Conservation (phyloP, 2,888 invertebrate species). For the Rugalucina vietnamica region DNA sequence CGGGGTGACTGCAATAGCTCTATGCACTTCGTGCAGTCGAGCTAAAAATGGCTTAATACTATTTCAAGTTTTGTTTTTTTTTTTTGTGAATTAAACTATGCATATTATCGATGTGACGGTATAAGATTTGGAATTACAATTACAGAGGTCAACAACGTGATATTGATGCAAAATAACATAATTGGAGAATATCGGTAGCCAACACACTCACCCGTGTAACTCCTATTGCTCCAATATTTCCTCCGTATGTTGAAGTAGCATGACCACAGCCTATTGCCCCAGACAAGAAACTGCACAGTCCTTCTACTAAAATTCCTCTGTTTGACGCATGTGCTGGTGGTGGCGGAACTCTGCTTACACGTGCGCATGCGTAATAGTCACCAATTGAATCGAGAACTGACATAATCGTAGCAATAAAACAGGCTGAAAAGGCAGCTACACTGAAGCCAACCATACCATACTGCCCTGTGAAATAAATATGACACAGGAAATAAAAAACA, state of each 20-base stretch:
- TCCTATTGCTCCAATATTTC: conserved; percentile 95
- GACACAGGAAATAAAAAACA: too few species aligned
- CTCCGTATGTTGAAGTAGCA: conserved; percentile 94
- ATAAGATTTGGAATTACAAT: too few species aligned
- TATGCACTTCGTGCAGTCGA: too few species aligned
- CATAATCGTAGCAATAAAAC: conserved; percentile 71
- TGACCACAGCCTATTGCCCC: conserved; percentile 94
- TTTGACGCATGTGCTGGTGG: conserved; percentile 94
- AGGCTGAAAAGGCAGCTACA: conserved; percentile 64
- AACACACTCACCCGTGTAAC: conserved; percentile 94
- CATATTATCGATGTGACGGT: too few species aligned
- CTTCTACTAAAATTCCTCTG: conserved; percentile 89
- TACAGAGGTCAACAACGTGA: too few species aligned
- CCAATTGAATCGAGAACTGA: conserved; percentile 86
- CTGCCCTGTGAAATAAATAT: conserved; percentile 73
- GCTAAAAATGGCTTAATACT: too few species aligned
- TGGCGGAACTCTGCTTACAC: conserved; percentile 88
- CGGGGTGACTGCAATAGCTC: too few species aligned
- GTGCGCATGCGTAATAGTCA: conserved; percentile 93
- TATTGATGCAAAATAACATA: too few species aligned
- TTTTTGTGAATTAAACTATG: too few species aligned
- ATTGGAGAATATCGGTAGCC: too few species aligned
- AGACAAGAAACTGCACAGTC: conserved; percentile 91
- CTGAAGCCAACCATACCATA: conserved; percentile 68
- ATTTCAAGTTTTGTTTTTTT: too few species aligned